Evolutionary conservation across 2,888 invertebrate genomes (phyloP).

Genomic region (Trissolcus japonicus): DNA sequence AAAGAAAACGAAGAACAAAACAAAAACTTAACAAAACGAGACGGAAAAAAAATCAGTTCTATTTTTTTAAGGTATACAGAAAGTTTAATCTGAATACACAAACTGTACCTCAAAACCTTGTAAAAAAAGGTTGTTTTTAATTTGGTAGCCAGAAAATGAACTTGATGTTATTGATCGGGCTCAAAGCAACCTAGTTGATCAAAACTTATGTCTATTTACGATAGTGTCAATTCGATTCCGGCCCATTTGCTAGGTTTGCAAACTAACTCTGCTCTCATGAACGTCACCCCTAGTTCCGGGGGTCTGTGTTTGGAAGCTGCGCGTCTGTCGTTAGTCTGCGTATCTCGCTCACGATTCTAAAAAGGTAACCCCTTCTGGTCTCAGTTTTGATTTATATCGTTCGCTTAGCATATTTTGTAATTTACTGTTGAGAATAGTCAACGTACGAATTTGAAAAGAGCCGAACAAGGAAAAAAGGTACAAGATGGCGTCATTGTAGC

Average conservation of each 20-base stretch:
- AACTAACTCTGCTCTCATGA: conserved; percentile 65
- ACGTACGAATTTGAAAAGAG: conserved; percentile 68
- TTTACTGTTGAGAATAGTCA: conserved; percentile 76
- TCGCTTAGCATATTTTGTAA: conserved; percentile 76
- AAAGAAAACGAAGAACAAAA: background rate
- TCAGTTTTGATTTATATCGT: conserved; percentile 76
- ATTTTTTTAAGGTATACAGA: too few species aligned
- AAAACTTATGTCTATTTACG: too few species aligned
- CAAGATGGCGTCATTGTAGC: conserved; percentile 57
- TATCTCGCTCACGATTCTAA: conserved; percentile 40
- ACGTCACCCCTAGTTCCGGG: conserved; percentile 58
- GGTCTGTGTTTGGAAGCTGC: conserved; percentile 60
- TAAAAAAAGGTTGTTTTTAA: too few species aligned
- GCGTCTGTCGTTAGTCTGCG: conserved; percentile 48
- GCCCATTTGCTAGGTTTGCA: conserved; percentile 76
- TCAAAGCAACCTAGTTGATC: background rate
- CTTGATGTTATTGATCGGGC: too few species aligned
- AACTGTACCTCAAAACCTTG: too few species aligned
- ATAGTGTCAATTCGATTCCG: conserved; percentile 65
- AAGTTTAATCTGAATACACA: too few species aligned
- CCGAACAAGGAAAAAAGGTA: conserved; percentile 56
- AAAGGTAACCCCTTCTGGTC: conserved; percentile 57
- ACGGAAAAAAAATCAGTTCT: too few species aligned
- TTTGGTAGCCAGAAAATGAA: too few species aligned
- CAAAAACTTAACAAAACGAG: too few species aligned